Percentiles rank a stretch among this genome's conserved stretches.
Conservation (phyloP, 2,113 vertebrate genomes). For the Chinchilla lanigera region DNA sequence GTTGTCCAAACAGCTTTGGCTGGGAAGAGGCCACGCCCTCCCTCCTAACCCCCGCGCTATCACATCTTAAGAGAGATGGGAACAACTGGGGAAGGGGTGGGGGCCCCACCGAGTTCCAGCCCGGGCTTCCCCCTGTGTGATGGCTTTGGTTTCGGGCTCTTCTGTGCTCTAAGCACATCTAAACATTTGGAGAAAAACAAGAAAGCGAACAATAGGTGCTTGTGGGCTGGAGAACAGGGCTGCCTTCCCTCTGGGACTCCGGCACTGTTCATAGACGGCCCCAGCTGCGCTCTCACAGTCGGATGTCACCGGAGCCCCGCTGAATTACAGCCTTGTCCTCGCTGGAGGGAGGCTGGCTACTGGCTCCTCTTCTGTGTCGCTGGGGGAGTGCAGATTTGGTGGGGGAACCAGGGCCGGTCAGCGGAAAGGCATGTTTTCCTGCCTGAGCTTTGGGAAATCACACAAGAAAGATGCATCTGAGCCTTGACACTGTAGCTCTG, state of each 20-base stretch:
- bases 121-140: conserved; percentile 70
- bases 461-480: conserved; percentile 45
- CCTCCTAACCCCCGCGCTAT: fast-evolving
- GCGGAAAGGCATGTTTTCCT: conserved; percentile 50
- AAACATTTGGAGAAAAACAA: conserved; percentile 87
- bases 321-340: conserved; percentile 83
- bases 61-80: not conserved
- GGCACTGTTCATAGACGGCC: conserved; percentile 79
- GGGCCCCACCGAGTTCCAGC: conserved; percentile 22
- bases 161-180: conserved; percentile 82
- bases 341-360: not conserved
- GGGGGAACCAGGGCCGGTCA: not conserved
- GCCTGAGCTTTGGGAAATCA: conserved; percentile 60
- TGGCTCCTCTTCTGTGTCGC: conserved; percentile 64
- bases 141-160: conserved; percentile 79
- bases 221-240: conserved; percentile 83
- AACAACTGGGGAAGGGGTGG: not conserved
- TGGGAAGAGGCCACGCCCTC: not conserved
- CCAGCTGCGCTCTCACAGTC: conserved; percentile 85
- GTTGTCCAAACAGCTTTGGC: not conserved
- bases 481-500: conserved; percentile 10
- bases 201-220: conserved; percentile 85
- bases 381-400: conserved; percentile 45
- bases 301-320: conserved; percentile 79
- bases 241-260: conserved; percentile 80